These are phyloP conservation scores for Aldabrachelys gigantea DNA, from an alignment of 2,113 vertebrate genomes.

Conservation along the genomic window DNA sequence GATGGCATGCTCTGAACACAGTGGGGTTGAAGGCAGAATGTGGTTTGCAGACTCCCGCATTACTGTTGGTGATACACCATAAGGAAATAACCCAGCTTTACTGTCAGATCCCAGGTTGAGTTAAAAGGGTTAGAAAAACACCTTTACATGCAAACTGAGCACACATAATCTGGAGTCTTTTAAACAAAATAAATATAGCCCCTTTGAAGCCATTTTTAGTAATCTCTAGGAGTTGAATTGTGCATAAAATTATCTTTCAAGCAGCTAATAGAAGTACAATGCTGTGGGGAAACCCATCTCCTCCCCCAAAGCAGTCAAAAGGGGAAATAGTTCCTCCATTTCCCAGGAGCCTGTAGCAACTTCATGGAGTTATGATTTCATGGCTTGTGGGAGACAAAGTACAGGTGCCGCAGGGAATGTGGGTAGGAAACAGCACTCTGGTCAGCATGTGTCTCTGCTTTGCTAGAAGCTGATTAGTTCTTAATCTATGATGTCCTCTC, in stretches of 20 bases:
- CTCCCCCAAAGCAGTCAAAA: not conserved
- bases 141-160: not conserved
- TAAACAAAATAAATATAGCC: rapidly evolving
- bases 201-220: not conserved
- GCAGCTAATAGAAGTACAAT: not conserved
- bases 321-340: slow-evolving; percentile 16
- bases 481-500: not conserved
- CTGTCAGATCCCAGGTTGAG: not conserved
- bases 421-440: not conserved
- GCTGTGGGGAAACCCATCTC: not conserved
- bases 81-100: not conserved
- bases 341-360: slow-evolving; percentile 34
- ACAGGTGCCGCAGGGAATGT: slow-evolving; percentile 24
- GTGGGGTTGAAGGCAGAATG: not conserved
- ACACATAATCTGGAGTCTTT: not conserved
- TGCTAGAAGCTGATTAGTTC: slow-evolving; percentile 53
- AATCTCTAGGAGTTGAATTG: not conserved
- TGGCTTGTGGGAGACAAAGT: not conserved
- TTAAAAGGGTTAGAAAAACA: not conserved
- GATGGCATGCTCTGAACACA: not conserved
- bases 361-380: slow-evolving; percentile 48
- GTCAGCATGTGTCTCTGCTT: not conserved
- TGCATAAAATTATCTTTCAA: slow-evolving; percentile 2
- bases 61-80: not conserved
- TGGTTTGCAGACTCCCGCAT: not conserved